phyloP scores from a whole-genome alignment of 2,888 invertebrate genomes.

The Euphydryas editha region DNA sequence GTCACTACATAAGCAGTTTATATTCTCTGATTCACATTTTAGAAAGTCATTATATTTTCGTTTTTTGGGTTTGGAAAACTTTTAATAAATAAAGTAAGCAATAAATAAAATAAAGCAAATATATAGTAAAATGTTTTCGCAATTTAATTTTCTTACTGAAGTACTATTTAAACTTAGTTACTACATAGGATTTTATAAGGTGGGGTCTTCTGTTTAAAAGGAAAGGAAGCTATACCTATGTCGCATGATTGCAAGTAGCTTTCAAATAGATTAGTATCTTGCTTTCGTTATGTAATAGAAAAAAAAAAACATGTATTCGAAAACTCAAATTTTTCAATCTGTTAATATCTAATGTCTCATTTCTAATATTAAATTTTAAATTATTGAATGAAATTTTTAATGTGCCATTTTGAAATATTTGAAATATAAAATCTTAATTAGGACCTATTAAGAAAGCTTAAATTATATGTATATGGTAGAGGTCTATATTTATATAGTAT shows the following conservation, averaged over 20 bases:
- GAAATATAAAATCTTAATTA: too few relatives aligned
- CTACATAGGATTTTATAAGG: constrained; percentile 25
- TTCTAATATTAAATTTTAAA: constrained; percentile 12
- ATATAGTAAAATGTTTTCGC: background rate
- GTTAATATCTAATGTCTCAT: constrained; percentile 5
- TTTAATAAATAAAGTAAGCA: too few relatives aligned
- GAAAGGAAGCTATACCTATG: constrained; percentile 40
- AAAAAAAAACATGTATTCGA: constrained; percentile 1
- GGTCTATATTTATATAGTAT: background rate
- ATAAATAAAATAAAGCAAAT: too few relatives aligned
- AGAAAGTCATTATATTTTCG: background rate
- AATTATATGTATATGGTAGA: background rate
- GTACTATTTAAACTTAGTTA: constrained; percentile 11
- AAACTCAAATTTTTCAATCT: constrained; percentile 14
- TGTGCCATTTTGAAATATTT: background rate
- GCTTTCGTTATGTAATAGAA: constrained; percentile 47
- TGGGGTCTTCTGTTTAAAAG: constrained; percentile 43
- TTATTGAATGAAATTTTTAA: background rate
- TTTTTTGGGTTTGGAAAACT: too few relatives aligned
- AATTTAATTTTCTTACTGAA: constrained; percentile 1
- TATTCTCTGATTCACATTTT: background rate
- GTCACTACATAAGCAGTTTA: background rate
- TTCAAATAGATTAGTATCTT: constrained; percentile 50
- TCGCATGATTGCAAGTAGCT: constrained; percentile 49
- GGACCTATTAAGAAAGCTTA: background rate